A percentile compares a stretch with the other conserved stretches of the same genome.
These are phyloP conservation scores for Gracilinanus agilis DNA, from an alignment of 2,113 vertebrate species.

Conservation along the genomic window DNA sequence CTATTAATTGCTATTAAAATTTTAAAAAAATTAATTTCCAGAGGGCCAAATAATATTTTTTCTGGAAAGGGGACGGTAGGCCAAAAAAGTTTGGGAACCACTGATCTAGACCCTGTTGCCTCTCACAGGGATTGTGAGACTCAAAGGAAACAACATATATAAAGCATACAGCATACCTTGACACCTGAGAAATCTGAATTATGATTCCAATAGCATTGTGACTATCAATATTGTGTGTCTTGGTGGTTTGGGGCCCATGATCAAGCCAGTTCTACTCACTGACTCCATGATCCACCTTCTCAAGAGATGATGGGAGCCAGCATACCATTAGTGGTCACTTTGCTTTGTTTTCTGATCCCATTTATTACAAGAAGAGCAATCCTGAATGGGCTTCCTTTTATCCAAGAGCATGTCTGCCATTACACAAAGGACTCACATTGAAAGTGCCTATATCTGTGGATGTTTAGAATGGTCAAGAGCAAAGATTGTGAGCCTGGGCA, in stretches of 20 bases:
- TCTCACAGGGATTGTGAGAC: too few relatives aligned
- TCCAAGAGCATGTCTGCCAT: not conserved
- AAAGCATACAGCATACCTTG: not conserved
- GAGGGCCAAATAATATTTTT: too few relatives aligned
- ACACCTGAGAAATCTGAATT: not conserved
- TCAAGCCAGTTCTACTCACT: not conserved
- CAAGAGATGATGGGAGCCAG: not conserved
- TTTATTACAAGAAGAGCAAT: not conserved
- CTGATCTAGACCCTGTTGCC: not conserved
- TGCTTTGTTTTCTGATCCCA: not conserved
- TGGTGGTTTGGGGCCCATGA: not conserved
- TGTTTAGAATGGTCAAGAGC: not conserved
- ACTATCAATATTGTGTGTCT: accelerated
- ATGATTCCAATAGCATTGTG: not conserved
- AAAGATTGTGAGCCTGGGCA: not conserved
- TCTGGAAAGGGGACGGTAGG: too few relatives aligned
- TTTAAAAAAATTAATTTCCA: too few relatives aligned
- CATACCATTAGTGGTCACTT: not conserved
- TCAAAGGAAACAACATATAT: too few relatives aligned
- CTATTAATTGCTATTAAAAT: too few relatives aligned
- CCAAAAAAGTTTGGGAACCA: too few relatives aligned
- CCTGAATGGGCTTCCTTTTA: not conserved
- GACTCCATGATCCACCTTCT: not conserved
- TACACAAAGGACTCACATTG: not conserved
- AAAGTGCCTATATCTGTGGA: not conserved